Conservation (phyloP, 53 echinoderm and acorn worm species). For the Hippasteria phrygiana region DNA sequence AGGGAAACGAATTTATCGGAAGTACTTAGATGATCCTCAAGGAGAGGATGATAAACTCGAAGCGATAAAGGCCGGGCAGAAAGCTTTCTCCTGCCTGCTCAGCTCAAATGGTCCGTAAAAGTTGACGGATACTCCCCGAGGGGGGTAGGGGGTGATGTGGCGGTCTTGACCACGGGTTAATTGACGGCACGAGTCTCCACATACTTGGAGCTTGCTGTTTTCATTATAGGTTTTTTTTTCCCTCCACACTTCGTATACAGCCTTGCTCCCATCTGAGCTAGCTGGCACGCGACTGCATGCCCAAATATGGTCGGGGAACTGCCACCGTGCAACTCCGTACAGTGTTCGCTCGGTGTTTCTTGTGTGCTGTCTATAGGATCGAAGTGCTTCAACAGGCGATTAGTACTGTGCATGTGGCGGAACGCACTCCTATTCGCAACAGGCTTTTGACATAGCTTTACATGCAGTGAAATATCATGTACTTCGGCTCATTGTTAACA, state of each 20-base stretch:
- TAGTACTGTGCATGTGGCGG: no score
- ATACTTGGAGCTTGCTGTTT: conserved; percentile 60
- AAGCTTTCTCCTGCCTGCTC: background rate
- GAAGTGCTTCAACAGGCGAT: conserved; percentile 10
- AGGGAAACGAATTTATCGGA: background rate
- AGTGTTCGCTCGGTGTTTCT: conserved; percentile 46
- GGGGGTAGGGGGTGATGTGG: conserved; percentile 45
- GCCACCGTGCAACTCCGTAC: conserved; percentile 60
- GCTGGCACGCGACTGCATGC: conserved; percentile 71
- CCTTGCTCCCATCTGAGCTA: conserved; percentile 22
- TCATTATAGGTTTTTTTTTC: background rate
- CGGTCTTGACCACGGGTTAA: conserved; percentile 53
- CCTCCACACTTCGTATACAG: no score
- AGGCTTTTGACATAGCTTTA: no score
- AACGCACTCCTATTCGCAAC: no score
- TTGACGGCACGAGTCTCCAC: conserved; percentile 53
- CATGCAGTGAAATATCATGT: no score
- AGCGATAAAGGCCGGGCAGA: background rate
- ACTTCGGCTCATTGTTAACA: no score
- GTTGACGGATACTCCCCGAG: conserved; percentile 14
- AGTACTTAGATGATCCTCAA: background rate
- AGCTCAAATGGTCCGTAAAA: conserved; percentile 1
- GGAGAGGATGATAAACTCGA: background rate
- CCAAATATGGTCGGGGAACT: conserved; percentile 68
- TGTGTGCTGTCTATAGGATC: no score